phyloP scores from a whole-genome alignment of 2,888 invertebrate genomes.

The Apeira syringaria region DNA sequence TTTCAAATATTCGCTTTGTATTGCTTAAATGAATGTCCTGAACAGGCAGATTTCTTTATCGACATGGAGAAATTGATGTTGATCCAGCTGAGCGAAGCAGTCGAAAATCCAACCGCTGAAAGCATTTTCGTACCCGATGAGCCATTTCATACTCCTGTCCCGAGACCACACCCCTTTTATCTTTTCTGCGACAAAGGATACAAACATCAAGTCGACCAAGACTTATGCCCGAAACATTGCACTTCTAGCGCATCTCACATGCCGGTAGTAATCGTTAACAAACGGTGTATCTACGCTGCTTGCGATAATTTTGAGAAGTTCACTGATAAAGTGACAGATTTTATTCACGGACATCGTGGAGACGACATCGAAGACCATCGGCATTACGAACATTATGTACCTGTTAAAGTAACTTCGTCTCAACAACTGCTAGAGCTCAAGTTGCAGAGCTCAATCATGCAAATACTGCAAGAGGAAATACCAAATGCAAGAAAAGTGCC shows the following conservation, averaged over 20 bases:
- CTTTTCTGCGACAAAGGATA: constrained; percentile 61
- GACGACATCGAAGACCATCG: constrained; percentile 52
- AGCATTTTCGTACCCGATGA: constrained; percentile 57
- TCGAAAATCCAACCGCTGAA: constrained; percentile 52
- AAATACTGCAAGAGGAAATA: constrained; percentile 61
- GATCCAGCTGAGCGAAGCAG: constrained; percentile 57
- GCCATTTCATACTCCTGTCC: constrained; percentile 45
- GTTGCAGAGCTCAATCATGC: constrained; percentile 64
- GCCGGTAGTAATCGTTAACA: constrained; percentile 67
- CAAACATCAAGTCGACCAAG: constrained; percentile 50
- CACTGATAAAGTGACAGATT: constrained; percentile 55
- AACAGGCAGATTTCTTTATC: constrained; percentile 70
- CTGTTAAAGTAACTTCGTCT: constrained; percentile 49
- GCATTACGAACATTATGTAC: constrained; percentile 51
- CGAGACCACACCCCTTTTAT: constrained; percentile 61
- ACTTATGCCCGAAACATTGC: constrained; percentile 59
- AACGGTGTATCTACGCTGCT: constrained; percentile 62
- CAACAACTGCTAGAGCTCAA: constrained; percentile 52
- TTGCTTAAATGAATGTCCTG: constrained; percentile 60
- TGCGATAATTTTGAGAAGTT: constrained; percentile 66
- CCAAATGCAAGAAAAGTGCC: constrained; percentile 49
- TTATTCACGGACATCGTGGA: constrained; percentile 49
- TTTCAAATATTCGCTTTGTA: constrained; percentile 69
- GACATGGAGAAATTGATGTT: constrained; percentile 72
- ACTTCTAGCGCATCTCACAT: constrained; percentile 59